Evolutionary conservation across 2,113 vertebrate species (phyloP).

Genomic region (Danio rerio): GRCz12tu NC_133180.1:60412001-60412500

Average conservation of each 20-base stretch:
- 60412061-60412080: constrained; percentile 62
- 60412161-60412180: constrained; percentile 60
- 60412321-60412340: neutral
- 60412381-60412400: neutral
- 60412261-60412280: neutral
- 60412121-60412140: constrained; percentile 72
- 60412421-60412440: neutral
- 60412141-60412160: constrained; percentile 73
- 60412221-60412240: constrained; percentile 62
- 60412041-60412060: neutral
- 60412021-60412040: constrained; percentile 12
- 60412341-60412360: neutral
- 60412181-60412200: constrained; percentile 56
- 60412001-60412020: neutral
- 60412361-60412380: neutral
- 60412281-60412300: neutral
- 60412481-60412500: too few species aligned
- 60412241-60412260: constrained; percentile 11
- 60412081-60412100: constrained; percentile 44
- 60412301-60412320: neutral
- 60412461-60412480: too few species aligned
- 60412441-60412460: neutral
- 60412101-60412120: constrained; percentile 50
- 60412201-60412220: constrained; percentile 54
- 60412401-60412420: neutral